Conservation (phyloP, 1,140 invertebrate species). For the Drosophila gunungcola region DNA sequence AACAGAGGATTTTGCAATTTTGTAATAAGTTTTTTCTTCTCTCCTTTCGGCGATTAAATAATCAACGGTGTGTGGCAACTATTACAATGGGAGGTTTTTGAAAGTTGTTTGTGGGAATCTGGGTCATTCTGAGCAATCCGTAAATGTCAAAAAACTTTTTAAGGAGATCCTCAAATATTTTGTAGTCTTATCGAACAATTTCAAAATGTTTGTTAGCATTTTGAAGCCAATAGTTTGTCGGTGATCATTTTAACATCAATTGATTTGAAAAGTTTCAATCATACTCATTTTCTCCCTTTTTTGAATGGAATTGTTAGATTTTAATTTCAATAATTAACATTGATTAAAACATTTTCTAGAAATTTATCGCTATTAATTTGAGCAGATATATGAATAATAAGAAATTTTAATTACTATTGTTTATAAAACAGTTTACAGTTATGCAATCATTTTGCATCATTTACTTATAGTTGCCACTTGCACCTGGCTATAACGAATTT, state of each 20-base stretch:
- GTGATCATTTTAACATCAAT: too few relatives aligned
- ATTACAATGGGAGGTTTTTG: constrained; percentile 41
- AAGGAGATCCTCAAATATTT: too few relatives aligned
- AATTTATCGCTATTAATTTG: too few relatives aligned
- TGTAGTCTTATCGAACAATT: too few relatives aligned
- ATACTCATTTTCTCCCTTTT: too few relatives aligned
- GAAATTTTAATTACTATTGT: too few relatives aligned
- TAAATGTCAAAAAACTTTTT: neutral
- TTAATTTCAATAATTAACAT: too few relatives aligned
- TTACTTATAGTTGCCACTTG: constrained; percentile 15
- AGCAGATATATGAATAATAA: neutral
- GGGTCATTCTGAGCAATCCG: constrained; percentile 19
- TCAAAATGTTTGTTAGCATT: neutral
- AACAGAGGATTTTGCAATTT: constrained; percentile 68
- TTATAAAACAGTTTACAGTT: too few relatives aligned
- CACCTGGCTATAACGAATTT: constrained; percentile 42
- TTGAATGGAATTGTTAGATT: too few relatives aligned
- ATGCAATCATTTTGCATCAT: constrained; percentile 4
- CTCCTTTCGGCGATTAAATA: constrained; percentile 68
- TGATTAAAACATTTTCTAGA: too few relatives aligned
- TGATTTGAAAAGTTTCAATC: too few relatives aligned
- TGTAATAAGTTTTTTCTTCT: constrained; percentile 68
- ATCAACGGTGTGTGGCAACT: constrained; percentile 71
- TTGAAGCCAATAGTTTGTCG: neutral
- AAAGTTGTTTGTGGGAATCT: constrained; percentile 31